Evolutionary conservation across 2,888 invertebrate species (phyloP).

Genomic region (Aphodius granarius): DNA sequence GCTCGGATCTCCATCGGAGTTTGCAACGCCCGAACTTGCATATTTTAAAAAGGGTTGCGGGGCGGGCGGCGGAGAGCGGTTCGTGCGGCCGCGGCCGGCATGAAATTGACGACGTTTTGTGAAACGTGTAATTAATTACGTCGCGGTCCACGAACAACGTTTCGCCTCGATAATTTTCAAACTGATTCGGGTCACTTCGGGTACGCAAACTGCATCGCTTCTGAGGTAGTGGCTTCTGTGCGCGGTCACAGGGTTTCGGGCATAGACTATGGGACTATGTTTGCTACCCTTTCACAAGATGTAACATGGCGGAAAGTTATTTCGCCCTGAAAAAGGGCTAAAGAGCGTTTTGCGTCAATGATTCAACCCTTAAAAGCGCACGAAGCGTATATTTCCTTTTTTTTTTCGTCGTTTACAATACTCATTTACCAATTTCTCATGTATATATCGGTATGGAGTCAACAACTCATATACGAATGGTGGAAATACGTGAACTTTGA

Average conservation of each 20-base stretch:
- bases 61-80: background rate
- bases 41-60: background rate
- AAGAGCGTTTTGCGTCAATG: no score
- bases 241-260: background rate
- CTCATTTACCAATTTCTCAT: no score
- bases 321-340: background rate
- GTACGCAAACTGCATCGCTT: background rate
- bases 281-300: background rate
- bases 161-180: background rate
- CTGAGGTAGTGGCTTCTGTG: background rate
- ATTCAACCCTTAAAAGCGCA: no score
- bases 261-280: background rate
- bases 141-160: background rate
- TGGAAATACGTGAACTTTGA: background rate
- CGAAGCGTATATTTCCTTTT: no score
- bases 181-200: background rate
- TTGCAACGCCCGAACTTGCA: background rate
- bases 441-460: no score
- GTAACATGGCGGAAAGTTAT: background rate
- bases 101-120: background rate
- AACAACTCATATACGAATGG: background rate
- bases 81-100: no score
- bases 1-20: background rate
- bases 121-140: background rate
- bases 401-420: no score